Evolutionary conservation across 1,140 invertebrate species (phyloP).

Genomic region (Ceratina japonica): DNA sequence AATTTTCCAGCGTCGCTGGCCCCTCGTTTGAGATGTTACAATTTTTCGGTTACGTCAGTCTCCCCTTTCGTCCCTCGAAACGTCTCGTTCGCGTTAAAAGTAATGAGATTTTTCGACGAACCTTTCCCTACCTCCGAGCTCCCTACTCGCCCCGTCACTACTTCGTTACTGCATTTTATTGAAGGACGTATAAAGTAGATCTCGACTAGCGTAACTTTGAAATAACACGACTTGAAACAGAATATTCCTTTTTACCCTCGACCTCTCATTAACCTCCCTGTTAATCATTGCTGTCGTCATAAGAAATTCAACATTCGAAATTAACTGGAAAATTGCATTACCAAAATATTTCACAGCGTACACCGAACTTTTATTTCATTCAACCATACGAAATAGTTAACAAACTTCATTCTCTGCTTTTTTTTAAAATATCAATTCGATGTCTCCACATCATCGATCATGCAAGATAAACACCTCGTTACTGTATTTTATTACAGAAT

Average conservation of each 20-base stretch:
- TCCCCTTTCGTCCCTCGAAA: constrained; percentile 11
- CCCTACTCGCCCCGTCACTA: too few relatives aligned
- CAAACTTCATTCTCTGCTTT: too few relatives aligned
- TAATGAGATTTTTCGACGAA: neutral
- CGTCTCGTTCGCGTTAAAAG: neutral
- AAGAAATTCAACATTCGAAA: neutral
- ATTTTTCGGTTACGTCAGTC: neutral
- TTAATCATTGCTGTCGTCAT: neutral
- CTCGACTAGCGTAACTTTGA: neutral
- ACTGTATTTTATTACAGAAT: neutral
- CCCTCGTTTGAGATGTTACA: constrained; percentile 11
- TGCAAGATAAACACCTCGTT: too few relatives aligned
- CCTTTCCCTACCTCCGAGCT: too few relatives aligned
- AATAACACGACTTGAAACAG: neutral
- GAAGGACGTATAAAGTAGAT: too few relatives aligned
- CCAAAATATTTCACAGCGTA: too few relatives aligned
- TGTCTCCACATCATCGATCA: too few relatives aligned
- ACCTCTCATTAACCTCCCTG: neutral
- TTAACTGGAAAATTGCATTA: too few relatives aligned
- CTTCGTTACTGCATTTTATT: neutral
- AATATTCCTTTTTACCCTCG: neutral
- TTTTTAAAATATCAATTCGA: too few relatives aligned
- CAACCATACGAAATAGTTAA: too few relatives aligned
- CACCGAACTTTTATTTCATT: too few relatives aligned
- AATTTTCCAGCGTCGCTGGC: neutral